These are phyloP conservation scores for Phataginus tetradactyla DNA, from an alignment of 2,797 vertebrate species.

Conservation along the genomic window DNA sequence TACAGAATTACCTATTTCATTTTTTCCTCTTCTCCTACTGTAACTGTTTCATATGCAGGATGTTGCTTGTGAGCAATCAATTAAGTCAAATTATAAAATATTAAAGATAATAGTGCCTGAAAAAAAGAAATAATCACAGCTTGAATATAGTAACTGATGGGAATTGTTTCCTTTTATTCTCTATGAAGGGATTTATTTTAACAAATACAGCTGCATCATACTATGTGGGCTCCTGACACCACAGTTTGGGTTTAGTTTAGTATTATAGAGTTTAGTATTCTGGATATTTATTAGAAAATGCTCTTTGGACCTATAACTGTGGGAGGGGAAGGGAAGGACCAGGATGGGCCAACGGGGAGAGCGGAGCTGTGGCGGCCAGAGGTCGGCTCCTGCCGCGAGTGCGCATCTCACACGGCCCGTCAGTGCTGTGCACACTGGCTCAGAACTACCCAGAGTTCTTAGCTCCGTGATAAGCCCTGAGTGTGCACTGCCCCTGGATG, in stretches of 20 bases:
- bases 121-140: background rate
- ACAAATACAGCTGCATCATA: background rate
- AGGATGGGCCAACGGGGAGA: background rate
- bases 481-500: background rate
- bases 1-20: background rate
- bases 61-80: background rate
- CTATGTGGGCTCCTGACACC: background rate
- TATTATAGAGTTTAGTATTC: background rate
- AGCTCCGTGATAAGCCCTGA: background rate
- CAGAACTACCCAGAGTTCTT: background rate
- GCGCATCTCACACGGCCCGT: no score
- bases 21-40: background rate
- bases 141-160: background rate
- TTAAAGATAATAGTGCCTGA: background rate
- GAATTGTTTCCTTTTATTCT: background rate
- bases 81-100: background rate
- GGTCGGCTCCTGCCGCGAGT: background rate
- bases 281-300: background rate
- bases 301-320: background rate
- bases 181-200: background rate
- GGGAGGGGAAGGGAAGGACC: background rate
- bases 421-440: background rate
- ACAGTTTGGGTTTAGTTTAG: background rate
- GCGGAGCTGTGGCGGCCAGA: background rate
- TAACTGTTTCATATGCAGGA: background rate